Conservation (phyloP, 2,797 vertebrate genomes). For the Erpetoichthys calabaricus region DNA sequence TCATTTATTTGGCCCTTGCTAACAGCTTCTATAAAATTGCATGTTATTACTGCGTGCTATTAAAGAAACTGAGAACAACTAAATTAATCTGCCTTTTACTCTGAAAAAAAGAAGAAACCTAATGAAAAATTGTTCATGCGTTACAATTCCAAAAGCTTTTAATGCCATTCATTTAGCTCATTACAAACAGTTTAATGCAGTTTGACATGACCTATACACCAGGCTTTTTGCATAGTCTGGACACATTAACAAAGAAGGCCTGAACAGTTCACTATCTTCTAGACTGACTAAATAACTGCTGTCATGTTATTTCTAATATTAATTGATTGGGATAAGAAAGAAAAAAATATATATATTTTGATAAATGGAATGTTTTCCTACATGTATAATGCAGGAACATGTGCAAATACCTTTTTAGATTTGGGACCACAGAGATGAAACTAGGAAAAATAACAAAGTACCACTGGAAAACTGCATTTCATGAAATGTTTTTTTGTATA, state of each 20-base stretch:
- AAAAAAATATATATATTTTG: too few species aligned
- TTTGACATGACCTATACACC: slow-evolving; percentile 23
- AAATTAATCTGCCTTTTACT: slow-evolving; percentile 18
- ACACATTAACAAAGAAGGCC: slow-evolving; percentile 23
- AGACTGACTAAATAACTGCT: slow-evolving; percentile 18
- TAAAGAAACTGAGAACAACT: slow-evolving; percentile 6
- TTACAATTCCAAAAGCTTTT: slow-evolving; percentile 26
- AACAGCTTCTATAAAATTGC: slow-evolving; percentile 6
- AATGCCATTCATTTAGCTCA: slow-evolving; percentile 29
- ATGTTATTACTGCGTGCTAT: slow-evolving; percentile 1
- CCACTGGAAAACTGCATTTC: too few species aligned
- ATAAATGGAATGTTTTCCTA: too few species aligned
- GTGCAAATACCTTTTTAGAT: too few species aligned
- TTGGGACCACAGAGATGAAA: too few species aligned
- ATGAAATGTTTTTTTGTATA: too few species aligned
- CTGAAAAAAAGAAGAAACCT: slow-evolving; percentile 17
- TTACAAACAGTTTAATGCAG: slow-evolving; percentile 29
- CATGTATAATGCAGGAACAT: too few species aligned
- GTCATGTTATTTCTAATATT: slow-evolving; percentile 16
- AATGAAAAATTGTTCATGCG: slow-evolving; percentile 28
- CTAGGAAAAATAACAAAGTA: too few species aligned
- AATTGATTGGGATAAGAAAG: slow-evolving; percentile 20
- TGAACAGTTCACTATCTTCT: slow-evolving; percentile 16
- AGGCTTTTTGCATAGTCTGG: slow-evolving; percentile 16
- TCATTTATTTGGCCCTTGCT: slow-evolving; percentile 18